Conservation (phyloP, 2,797 vertebrate genomes). For the Limnodromus scolopaceus region DNA sequence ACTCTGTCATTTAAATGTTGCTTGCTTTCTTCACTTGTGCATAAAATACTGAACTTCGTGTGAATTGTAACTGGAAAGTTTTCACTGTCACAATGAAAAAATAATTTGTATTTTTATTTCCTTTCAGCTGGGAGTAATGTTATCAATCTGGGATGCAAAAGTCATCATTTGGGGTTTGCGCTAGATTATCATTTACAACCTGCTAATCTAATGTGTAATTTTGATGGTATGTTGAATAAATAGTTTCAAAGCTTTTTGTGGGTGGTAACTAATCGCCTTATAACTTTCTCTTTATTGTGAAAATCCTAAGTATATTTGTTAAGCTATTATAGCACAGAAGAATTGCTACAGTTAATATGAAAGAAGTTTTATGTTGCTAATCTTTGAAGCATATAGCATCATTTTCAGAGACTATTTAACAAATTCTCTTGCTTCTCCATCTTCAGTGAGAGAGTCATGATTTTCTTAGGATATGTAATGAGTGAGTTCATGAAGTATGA, state of each 20-base stretch:
- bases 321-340: conserved; percentile 26
- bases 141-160: conserved; percentile 26
- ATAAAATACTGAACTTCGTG: conserved; percentile 54
- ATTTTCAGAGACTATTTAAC: conserved; percentile 30
- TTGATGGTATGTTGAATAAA: conserved; percentile 42
- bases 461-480: not conserved
- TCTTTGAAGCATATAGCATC: conserved; percentile 25
- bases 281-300: conserved; percentile 23
- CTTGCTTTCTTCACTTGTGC: conserved; percentile 54
- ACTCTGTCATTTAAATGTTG: conserved; percentile 72
- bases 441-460: not conserved
- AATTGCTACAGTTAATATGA: conserved; percentile 38
- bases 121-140: conserved; percentile 3
- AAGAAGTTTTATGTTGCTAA: conserved; percentile 40
- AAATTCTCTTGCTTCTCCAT: not conserved
- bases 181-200: conserved; percentile 40
- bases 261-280: conserved; percentile 43
- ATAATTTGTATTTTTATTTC: conserved; percentile 23
- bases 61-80: conserved; percentile 56
- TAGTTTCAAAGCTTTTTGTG: conserved; percentile 47
- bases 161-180: not conserved
- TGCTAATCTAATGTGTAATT: conserved; percentile 63
- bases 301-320: conserved; percentile 42
- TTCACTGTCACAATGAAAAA: conserved; percentile 15
- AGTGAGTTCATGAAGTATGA: not conserved